Base-by-base conservation (phyloP, 2,888 invertebrate genomes). In the Spodoptera picta region DNA sequence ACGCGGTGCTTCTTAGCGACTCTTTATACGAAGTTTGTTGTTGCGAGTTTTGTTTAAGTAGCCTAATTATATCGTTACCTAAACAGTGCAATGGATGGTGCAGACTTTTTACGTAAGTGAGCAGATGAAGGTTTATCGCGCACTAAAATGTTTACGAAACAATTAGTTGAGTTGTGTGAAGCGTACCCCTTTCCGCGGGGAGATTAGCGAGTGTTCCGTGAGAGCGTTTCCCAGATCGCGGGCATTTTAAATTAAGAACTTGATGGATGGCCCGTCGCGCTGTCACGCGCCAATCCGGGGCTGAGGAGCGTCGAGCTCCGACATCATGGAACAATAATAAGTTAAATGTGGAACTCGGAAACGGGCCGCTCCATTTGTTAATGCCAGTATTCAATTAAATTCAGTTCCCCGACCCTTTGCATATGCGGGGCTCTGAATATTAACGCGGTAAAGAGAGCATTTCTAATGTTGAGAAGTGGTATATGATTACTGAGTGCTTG, bases 301-400 rank as follows among this genome's bases (percentile, higher is more conserved):
- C 82, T 69, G 86, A 87, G 86, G 84, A 87, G 83, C 84, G 85
- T 9, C 36, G 36, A 36, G 36, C 83, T 83, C 85, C 85, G 84
- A 80, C 91, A 91, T 90, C 90, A 90, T 86, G 90, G 87, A 88
- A 90, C 93, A 91, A 90, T 92, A 92, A 92, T 91, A 92, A 92
- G 88, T 93, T 92, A 90, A 92, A 92, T 90, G 90, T 90, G 88
- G 90, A 91, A 91, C 91, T 92, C 90, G 88, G 90, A 90, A 92
- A 92, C 85, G 90, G 90, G 83, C 86, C 86, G 88, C 86, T 92
- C 91, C 92, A 92, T 93, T 94, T 92, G 93, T 93, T 93, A 93
- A 92, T 92, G 92, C 92, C 91, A 91, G 91, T 89, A 91, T 94
- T 94, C 93, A 93, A 93, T 94, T 93, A 92, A 92, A 92, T 92